Evolutionary conservation across 2,888 invertebrate species (phyloP).

Genomic region (Pharmacophagus antenor): DNA sequence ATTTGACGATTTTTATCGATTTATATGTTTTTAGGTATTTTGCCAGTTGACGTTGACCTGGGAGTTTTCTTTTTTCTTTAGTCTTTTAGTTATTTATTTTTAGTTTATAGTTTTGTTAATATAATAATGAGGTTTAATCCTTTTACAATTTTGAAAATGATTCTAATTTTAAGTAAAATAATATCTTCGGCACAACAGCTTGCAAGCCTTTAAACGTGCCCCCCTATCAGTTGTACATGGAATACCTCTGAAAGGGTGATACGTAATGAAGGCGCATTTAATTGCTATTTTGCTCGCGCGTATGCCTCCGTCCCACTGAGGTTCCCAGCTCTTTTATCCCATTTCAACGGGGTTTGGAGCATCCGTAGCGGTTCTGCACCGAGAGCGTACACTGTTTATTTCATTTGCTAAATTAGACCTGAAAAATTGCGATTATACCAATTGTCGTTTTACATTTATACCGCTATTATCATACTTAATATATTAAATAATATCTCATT

Average conservation of each 20-base stretch:
- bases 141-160: too few relatives aligned
- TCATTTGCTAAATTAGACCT: slow-evolving; percentile 26
- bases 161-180: too few relatives aligned
- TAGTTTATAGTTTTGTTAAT: too few relatives aligned
- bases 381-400: slow-evolving; percentile 20
- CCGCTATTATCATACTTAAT: too few relatives aligned
- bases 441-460: slow-evolving; percentile 7
- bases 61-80: too few relatives aligned
- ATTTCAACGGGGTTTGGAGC: slow-evolving; percentile 33
- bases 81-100: too few relatives aligned
- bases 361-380: slow-evolving; percentile 16
- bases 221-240: slow-evolving; percentile 43
- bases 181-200: too few relatives aligned
- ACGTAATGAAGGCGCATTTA: slow-evolving; percentile 69
- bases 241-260: slow-evolving; percentile 43
- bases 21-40: too few relatives aligned
- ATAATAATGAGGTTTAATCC: too few relatives aligned
- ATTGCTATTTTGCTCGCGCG: slow-evolving; percentile 68
- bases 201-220: slow-evolving; percentile 37
- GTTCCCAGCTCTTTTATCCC: slow-evolving; percentile 38
- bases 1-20: too few relatives aligned
- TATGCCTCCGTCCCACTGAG: slow-evolving; percentile 37
- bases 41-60: too few relatives aligned
- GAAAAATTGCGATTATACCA: slow-evolving; percentile 9
- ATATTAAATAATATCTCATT: too few relatives aligned